Percentiles rank a stretch among this genome's conserved stretches.
phyloP scores from a whole-genome alignment of 2,113 vertebrate species.

The Gobiocypris rarus region DNA sequence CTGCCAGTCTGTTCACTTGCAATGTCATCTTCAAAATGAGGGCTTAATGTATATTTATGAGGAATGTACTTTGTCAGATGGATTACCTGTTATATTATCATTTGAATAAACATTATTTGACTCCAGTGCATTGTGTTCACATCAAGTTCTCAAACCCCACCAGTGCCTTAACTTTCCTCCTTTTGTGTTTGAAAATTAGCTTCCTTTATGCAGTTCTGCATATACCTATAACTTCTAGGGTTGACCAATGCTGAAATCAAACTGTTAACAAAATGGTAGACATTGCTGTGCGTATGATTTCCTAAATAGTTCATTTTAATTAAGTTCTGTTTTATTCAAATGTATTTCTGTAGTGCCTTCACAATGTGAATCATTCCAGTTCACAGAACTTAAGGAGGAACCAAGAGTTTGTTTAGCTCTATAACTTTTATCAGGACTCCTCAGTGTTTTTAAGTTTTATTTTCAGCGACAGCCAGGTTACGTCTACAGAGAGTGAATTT shows the following conservation, averaged over 20 bases:
- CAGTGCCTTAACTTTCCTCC: background rate
- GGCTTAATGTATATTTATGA: background rate
- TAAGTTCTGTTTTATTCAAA: background rate
- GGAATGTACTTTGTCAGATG: background rate
- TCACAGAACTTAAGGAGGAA: background rate
- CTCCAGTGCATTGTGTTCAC: background rate
- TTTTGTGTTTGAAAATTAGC: background rate
- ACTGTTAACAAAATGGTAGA: background rate
- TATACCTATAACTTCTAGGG: background rate
- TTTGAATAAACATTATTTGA: conserved; percentile 15
- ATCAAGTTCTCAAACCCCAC: background rate
- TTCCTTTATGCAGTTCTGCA: background rate
- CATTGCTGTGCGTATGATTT: background rate
- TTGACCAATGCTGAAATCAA: conserved; percentile 7
- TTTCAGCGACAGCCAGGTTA: background rate
- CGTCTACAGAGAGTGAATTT: conserved; percentile 14
- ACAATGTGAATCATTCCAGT: background rate
- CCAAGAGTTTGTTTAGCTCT: background rate
- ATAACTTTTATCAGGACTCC: background rate
- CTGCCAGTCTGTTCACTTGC: background rate
- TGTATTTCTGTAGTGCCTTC: background rate
- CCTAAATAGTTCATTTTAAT: background rate
- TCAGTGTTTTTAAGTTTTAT: background rate
- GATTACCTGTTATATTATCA: background rate
- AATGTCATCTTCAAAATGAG: background rate